Evolutionary conservation across 1,140 invertebrate species (phyloP).

Genomic region (Leptonema lineaticorne): DNA sequence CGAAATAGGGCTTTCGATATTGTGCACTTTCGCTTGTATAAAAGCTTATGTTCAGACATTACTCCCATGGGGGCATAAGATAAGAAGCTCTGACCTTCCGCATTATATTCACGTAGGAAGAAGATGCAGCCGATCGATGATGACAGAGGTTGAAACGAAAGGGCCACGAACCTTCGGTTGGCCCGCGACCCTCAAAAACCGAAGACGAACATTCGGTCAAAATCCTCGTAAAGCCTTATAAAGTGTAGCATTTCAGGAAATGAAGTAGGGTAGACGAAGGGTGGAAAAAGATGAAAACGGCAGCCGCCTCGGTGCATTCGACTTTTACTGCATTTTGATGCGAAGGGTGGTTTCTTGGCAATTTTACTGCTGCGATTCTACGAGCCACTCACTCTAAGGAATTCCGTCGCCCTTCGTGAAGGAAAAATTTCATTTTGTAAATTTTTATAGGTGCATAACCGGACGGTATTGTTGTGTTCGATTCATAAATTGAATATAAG

Average conservation of each 20-base stretch:
- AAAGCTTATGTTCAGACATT: too few relatives aligned
- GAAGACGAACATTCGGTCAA: conserved; percentile 2
- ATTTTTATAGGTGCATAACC: too few relatives aligned
- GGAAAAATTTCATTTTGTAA: too few relatives aligned
- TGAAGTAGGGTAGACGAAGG: conserved; percentile 11
- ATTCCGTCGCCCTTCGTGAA: too few relatives aligned
- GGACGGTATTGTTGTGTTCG: too few relatives aligned
- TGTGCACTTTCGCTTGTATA: too few relatives aligned
- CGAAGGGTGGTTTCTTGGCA: not conserved
- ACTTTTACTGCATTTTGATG: conserved; percentile 36
- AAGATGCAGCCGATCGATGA: not conserved
- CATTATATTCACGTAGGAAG: not conserved
- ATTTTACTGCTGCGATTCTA: too few relatives aligned
- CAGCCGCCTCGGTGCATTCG: conserved; percentile 20
- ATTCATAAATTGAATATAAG: too few relatives aligned
- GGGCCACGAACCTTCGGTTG: not conserved
- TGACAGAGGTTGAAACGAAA: not conserved
- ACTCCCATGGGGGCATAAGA: too few relatives aligned
- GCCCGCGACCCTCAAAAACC: too few relatives aligned
- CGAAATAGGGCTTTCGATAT: too few relatives aligned
- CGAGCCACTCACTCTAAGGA: too few relatives aligned
- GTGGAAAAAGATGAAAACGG: not conserved
- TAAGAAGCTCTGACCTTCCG: conserved; percentile 15
- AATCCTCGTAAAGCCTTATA: conserved; percentile 33
- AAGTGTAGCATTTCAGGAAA: conserved; percentile 35